Conservation (phyloP, 1,140 invertebrate genomes). For the Amyelois transitella region DNA sequence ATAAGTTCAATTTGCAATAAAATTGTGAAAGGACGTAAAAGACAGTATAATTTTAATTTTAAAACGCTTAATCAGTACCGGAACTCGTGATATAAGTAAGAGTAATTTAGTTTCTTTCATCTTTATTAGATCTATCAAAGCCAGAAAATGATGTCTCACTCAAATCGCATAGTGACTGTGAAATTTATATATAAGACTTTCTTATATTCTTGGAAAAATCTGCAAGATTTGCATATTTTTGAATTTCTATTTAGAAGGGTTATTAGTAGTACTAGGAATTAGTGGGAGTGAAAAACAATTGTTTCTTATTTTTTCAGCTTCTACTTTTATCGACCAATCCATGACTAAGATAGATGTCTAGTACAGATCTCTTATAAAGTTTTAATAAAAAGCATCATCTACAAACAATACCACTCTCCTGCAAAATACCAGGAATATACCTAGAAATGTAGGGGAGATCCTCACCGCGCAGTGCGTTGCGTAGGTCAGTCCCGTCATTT, state of each 20-base stretch:
- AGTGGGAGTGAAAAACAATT: too few relatives aligned
- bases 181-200: too few relatives aligned
- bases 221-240: too few relatives aligned
- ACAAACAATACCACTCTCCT: not conserved
- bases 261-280: too few relatives aligned
- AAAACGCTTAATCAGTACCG: not conserved
- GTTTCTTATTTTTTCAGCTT: too few relatives aligned
- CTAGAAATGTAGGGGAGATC: conserved; percentile 2
- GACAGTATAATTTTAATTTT: not conserved
- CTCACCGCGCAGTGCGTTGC: conserved; percentile 21
- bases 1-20: conserved; percentile 1
- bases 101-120: not conserved
- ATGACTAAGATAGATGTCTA: too few relatives aligned
- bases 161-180: not conserved
- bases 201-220: too few relatives aligned
- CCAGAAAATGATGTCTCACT: not conserved
- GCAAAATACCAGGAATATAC: not conserved
- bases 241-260: too few relatives aligned
- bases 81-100: not conserved
- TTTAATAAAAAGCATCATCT: too few relatives aligned
- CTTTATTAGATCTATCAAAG: not conserved
- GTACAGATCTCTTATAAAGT: too few relatives aligned
- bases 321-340: too few relatives aligned
- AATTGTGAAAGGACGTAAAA: not conserved
- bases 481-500: conserved; percentile 39